Percentiles rank a stretch among this genome's conserved stretches.
These are phyloP conservation scores for Gallinago solitaria DNA, from an alignment of 2,797 vertebrate genomes.

Conservation along the genomic window DNA sequence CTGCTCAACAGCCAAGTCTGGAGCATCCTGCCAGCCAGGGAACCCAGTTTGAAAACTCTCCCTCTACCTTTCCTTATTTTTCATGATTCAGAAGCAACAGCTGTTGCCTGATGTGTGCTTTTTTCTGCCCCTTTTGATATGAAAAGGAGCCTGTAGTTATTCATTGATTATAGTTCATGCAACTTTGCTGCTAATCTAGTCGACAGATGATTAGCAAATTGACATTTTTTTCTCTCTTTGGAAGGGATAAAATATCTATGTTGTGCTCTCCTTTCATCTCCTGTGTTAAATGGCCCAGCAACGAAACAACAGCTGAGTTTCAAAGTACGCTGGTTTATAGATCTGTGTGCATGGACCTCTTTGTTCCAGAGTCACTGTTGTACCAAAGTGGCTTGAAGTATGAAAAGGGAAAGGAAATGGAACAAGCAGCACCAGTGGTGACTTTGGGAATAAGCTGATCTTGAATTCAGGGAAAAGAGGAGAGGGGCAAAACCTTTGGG, in stretches of 20 bases:
- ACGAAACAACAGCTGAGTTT: slow-evolving; percentile 39
- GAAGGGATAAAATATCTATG: slow-evolving; percentile 2
- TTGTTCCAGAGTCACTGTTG: background rate
- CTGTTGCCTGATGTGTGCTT: background rate
- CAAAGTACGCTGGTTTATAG: background rate
- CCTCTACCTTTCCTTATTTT: background rate
- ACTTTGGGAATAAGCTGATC: slow-evolving; percentile 5
- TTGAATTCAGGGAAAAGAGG: background rate
- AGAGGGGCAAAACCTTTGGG: background rate
- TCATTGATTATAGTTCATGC: slow-evolving; percentile 25
- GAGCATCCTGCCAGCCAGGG: background rate
- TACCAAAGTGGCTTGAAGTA: background rate
- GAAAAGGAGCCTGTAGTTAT: background rate
- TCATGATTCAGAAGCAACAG: background rate
- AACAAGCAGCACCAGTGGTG: background rate
- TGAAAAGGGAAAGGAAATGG: background rate
- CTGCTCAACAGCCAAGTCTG: background rate
- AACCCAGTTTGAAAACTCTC: background rate
- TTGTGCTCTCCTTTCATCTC: slow-evolving; percentile 45
- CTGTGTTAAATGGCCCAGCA: slow-evolving; percentile 7
- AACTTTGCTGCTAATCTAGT: slow-evolving; percentile 45
- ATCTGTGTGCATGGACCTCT: background rate
- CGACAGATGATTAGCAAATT: slow-evolving; percentile 48
- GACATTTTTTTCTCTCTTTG: background rate
- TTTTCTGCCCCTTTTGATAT: slow-evolving; percentile 19